These are phyloP conservation scores for Ovis canadensis DNA, from an alignment of 2,113 vertebrate species.

Conservation along the genomic window DNA sequence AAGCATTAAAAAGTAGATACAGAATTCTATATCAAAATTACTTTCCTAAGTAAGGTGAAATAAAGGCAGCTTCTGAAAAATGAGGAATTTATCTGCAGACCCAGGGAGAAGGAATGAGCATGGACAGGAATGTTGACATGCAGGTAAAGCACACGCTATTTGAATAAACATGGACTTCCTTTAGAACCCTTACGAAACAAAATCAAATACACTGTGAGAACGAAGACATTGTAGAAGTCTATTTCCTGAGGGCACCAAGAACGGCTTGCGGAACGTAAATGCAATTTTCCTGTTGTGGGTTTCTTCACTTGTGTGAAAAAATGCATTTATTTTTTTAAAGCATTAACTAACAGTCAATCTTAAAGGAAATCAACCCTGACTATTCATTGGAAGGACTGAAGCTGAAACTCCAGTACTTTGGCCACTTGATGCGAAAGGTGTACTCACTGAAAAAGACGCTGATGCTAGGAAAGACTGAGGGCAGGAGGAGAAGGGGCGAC, in stretches of 20 bases:
- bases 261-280: accelerated
- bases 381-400: background rate
- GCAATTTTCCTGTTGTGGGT: background rate
- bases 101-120: background rate
- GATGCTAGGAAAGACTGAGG: background rate
- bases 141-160: background rate
- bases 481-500: background rate
- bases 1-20: background rate
- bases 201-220: background rate
- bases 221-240: background rate
- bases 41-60: background rate
- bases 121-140: accelerated
- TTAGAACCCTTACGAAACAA: background rate
- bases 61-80: background rate
- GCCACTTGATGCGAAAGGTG: background rate
- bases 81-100: background rate
- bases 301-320: background rate
- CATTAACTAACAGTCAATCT: background rate
- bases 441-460: background rate
- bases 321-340: background rate
- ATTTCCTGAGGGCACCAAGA: background rate
- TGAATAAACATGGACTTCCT: background rate
- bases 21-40: background rate
- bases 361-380: background rate
- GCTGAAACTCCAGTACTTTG: background rate